Conservation (phyloP, 1,140 invertebrate species). For the Cataglyphis hispanica region DNA sequence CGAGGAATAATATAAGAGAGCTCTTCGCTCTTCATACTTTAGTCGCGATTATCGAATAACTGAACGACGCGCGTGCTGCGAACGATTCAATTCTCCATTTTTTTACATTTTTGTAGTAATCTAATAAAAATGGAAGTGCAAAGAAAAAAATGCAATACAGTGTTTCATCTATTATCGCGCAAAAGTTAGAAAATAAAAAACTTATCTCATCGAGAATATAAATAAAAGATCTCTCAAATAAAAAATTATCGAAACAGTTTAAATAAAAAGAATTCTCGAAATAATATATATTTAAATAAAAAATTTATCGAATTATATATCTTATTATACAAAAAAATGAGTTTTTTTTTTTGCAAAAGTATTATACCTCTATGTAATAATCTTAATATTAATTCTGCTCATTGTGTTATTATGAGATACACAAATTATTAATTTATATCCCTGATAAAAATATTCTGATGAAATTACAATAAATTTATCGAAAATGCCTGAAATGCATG, state of each 20-base stretch:
- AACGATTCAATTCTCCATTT: constrained; percentile 61
- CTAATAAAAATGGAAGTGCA: constrained; percentile 16
- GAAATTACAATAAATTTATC: too few species aligned
- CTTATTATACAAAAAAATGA: constrained; percentile 11
- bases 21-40: constrained; percentile 31
- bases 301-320: constrained; percentile 38
- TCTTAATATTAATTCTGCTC: constrained; percentile 26
- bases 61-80: constrained; percentile 61
- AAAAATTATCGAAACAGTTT: constrained; percentile 24
- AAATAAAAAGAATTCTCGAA: not conserved
- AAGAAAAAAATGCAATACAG: constrained; percentile 25
- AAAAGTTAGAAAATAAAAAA: not conserved
- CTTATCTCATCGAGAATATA: not conserved
- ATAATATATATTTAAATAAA: not conserved
- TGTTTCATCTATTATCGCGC: not conserved
- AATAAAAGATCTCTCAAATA: constrained; percentile 25
- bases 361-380: not conserved
- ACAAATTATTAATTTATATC: not conserved
- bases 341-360: constrained; percentile 24
- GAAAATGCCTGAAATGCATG: too few species aligned
- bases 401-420: not conserved
- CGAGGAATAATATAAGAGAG: constrained; percentile 68
- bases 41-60: constrained; percentile 62
- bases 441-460: too few species aligned
- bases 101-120: constrained; percentile 16